These are phyloP conservation scores for Myodes glareolus DNA, from an alignment of 2,113 vertebrate genomes.

Conservation along the genomic window DNA sequence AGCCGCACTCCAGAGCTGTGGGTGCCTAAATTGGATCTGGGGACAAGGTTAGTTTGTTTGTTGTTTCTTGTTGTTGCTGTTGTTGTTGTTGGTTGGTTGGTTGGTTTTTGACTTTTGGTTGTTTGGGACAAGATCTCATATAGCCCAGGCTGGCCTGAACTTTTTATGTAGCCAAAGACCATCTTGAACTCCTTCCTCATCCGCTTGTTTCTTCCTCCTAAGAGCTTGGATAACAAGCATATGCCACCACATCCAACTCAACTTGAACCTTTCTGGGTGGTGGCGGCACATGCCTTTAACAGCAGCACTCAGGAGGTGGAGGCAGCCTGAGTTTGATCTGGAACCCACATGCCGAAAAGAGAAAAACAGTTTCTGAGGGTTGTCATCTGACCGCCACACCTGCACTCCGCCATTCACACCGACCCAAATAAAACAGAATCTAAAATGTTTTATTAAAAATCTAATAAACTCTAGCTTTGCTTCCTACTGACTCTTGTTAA, in stretches of 20 bases:
- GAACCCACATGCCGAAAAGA: background rate
- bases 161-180: background rate
- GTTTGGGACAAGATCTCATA: background rate
- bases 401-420: background rate
- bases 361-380: background rate
- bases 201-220: background rate
- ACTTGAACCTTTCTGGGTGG: background rate
- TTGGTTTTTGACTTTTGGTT: background rate
- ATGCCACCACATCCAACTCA: background rate
- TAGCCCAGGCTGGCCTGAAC: background rate
- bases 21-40: background rate
- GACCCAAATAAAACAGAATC: background rate
- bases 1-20: background rate
- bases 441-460: background rate
- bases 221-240: background rate
- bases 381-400: background rate
- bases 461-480: background rate
- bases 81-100: background rate
- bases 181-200: background rate
- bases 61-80: background rate
- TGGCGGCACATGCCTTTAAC: background rate
- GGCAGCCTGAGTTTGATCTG: background rate
- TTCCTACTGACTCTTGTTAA: background rate
- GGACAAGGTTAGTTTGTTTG: too few relatives aligned
- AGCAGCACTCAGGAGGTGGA: background rate